phyloP scores from a whole-genome alignment of 2,888 invertebrate genomes.

The Asteroscopus sphinx region DNA sequence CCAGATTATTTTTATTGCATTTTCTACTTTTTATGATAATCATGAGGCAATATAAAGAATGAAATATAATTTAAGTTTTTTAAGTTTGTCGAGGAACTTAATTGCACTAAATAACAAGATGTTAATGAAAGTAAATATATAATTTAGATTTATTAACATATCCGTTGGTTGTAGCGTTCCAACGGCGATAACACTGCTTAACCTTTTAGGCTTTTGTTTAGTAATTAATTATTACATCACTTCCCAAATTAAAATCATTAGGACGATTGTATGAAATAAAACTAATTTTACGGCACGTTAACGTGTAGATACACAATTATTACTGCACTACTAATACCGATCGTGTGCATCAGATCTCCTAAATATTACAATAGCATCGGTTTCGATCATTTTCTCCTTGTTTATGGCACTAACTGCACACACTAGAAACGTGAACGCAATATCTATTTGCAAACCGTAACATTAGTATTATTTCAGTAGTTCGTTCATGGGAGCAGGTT shows the following conservation, averaged over 20 bases:
- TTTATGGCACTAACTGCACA: constrained; percentile 58
- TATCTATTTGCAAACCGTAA: constrained; percentile 60
- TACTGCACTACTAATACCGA: constrained; percentile 57
- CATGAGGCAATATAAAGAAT: constrained; percentile 82
- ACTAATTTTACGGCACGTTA: constrained; percentile 71
- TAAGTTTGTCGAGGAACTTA: constrained; percentile 75
- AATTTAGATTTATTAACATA: constrained; percentile 78
- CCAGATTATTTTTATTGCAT: constrained; percentile 79
- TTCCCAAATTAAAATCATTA: constrained; percentile 53
- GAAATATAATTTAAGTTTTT: constrained; percentile 76
- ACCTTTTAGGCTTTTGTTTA: constrained; percentile 74
- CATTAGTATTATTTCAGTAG: constrained; percentile 68
- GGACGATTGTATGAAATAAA: constrained; percentile 64
- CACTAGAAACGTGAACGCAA: constrained; percentile 46
- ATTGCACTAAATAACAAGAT: constrained; percentile 84
- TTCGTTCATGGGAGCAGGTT: constrained; percentile 57
- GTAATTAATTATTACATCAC: constrained; percentile 53
- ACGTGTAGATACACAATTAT: constrained; percentile 55
- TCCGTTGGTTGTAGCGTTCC: constrained; percentile 79
- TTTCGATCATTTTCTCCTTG: constrained; percentile 30
- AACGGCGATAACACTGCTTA: constrained; percentile 87
- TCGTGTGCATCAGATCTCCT: constrained; percentile 48
- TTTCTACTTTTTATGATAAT: constrained; percentile 71
- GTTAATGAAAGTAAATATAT: constrained; percentile 74
- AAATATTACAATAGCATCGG: constrained; percentile 31